Evolutionary conservation across 1,140 invertebrate species (phyloP), one percentile per base, ranked within the genome.

Genomic region (Condylostylus longicornis): DNA sequence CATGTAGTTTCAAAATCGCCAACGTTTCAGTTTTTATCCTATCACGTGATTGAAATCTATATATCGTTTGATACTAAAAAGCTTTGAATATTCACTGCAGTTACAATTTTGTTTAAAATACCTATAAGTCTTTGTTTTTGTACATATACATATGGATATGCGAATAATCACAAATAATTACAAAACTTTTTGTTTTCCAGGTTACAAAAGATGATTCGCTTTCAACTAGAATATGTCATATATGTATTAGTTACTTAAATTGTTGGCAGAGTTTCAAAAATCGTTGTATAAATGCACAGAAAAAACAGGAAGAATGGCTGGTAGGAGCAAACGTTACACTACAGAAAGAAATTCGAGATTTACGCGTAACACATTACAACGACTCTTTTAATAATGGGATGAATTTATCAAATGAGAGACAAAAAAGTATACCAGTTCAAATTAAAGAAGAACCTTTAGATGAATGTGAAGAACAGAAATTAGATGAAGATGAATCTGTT

Each of bases 251-350:
- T 38, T 61, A 58, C 42, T 41, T 61, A 25, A 61, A 61, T 43
- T 58, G 54, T 4, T 61, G 58, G 58, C 58, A 61, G 42, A 60
- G 57, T 38, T 61, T 61, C 35, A 61, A 61, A 39, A 61, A 61
- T 45, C 58, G 58, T 19, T 61, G 54, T 37, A 35, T 54, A 20
- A 51, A 44, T 23, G 51, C 58, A 13, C 58, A 61, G 33, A 37
- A 32, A 2, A 61, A 61, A 47, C 58, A 61, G 41, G 49, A 47
- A 15, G 49, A 46, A 35, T 60, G 58, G 53, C 42, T 60, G 40
- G 57, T n/a, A n/a, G n/a, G n/a, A n/a, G n/a, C n/a, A n/a, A n/a
- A n/a, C n/a, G n/a, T n/a, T n/a, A n/a, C n/a, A n/a, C n/a, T n/a
- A n/a, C n/a, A n/a, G n/a, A n/a, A n/a, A n/a, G n/a, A n/a, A n/a